phyloP scores from a whole-genome alignment of 2,113 vertebrate species.

The Gallinago media region DNA sequence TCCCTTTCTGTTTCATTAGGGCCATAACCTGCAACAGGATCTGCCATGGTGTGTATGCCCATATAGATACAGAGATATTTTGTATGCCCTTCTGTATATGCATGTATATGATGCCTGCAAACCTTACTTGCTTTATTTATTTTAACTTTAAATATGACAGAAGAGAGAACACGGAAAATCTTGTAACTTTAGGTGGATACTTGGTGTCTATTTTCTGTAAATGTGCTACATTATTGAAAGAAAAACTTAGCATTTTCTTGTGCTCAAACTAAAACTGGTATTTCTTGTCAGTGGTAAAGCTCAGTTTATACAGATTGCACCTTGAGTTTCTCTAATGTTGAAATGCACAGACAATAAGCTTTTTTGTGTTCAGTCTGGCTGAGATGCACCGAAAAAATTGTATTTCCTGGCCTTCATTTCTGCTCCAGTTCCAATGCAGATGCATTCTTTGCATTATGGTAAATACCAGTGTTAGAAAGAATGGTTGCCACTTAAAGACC shows the following conservation, averaged over 20 bases:
- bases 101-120: background rate
- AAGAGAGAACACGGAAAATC: background rate
- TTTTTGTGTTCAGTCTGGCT: background rate
- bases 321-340: background rate
- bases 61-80: background rate
- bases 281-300: background rate
- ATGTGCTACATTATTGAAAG: background rate
- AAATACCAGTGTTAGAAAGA: constrained; percentile 27
- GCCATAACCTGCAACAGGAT: background rate
- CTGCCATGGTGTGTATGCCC: background rate
- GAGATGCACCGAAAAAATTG: constrained; percentile 14
- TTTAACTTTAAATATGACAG: background rate
- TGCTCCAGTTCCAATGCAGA: constrained; percentile 23
- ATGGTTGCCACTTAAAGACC: constrained; percentile 25
- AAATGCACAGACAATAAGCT: background rate
- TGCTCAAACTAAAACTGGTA: background rate
- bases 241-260: background rate
- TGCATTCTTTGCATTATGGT: background rate
- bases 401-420: constrained; percentile 12
- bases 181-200: background rate
- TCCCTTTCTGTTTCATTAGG: background rate
- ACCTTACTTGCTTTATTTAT: background rate
- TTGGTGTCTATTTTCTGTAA: background rate
- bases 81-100: background rate
- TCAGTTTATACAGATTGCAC: background rate